phyloP scores from a whole-genome alignment of 2,113 vertebrate genomes.

The Gnathonemus longibarbis region DNA sequence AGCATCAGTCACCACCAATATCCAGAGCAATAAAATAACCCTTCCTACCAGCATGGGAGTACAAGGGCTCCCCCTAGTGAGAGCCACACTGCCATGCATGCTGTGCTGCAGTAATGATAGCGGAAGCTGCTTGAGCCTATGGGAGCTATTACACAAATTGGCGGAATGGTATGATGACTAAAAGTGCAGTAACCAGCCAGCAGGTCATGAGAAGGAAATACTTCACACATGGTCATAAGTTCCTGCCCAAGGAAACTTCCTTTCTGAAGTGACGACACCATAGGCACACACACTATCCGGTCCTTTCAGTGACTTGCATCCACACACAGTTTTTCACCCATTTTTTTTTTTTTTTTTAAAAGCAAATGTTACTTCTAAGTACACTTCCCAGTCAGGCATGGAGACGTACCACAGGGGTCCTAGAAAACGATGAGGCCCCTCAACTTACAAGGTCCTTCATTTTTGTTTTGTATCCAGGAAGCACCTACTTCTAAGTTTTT shows the following conservation, averaged over 20 bases:
- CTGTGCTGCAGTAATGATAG: not conserved
- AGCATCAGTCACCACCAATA: not conserved
- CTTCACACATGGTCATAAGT: not conserved
- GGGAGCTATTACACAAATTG: not conserved
- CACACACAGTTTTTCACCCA: not conserved
- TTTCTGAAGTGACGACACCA: not conserved
- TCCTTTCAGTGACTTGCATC: not conserved
- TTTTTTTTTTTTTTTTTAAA: not conserved
- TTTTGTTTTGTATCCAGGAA: not conserved
- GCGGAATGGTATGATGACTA: not conserved
- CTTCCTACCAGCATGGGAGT: not conserved
- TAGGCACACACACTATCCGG: not conserved
- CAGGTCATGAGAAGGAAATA: not conserved
- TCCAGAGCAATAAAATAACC: not conserved
- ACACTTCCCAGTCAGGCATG: not conserved
- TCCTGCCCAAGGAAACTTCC: not conserved
- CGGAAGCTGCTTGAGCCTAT: not conserved
- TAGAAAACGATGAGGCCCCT: not conserved
- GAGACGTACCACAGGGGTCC: not conserved
- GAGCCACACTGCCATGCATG: not conserved
- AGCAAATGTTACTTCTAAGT: not conserved
- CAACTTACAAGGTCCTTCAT: not conserved
- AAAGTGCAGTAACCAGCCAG: not conserved
- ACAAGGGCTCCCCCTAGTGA: conserved; percentile 9
- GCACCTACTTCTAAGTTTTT: not conserved